A percentile compares a stretch with the other conserved stretches of the same genome.
Evolutionary conservation across 2,888 invertebrate genomes (phyloP).

Genomic region (Tanaodytes sp.): DNA sequence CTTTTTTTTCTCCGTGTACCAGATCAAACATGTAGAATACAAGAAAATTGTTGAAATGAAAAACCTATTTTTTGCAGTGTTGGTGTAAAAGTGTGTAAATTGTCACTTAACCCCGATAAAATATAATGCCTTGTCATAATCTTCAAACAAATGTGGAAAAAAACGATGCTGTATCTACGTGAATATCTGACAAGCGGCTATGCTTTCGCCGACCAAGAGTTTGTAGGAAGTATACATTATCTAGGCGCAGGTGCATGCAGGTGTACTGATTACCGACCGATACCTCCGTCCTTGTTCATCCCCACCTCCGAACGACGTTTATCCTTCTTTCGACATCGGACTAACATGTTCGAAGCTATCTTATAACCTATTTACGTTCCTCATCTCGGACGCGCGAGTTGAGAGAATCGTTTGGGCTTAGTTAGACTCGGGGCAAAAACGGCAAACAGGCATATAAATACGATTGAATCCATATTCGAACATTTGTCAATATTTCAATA

Average conservation of each 20-base stretch:
- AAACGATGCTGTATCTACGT: too few species aligned
- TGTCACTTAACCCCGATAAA: too few species aligned
- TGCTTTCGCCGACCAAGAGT: slow-evolving; percentile 35
- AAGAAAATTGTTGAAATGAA: too few species aligned
- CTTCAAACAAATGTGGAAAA: too few species aligned
- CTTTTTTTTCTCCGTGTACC: too few species aligned
- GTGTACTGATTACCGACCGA: slow-evolving; percentile 47
- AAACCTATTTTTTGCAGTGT: too few species aligned
- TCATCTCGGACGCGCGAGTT: slow-evolving; percentile 24
- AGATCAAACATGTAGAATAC: too few species aligned
- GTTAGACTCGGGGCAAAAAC: slow-evolving; percentile 5
- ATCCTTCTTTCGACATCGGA: slow-evolving; percentile 21
- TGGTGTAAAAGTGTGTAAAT: too few species aligned
- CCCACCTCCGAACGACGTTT: slow-evolving; percentile 1
- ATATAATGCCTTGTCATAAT: too few species aligned
- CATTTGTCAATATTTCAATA: slow-evolving; percentile 40
- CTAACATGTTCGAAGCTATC: slow-evolving; percentile 19
- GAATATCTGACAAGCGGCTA: slow-evolving; percentile 23
- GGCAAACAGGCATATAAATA: slow-evolving; percentile 17
- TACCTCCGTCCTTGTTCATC: slow-evolving; percentile 32
- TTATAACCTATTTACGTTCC: slow-evolving; percentile 46
- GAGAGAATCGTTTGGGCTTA: not conserved
- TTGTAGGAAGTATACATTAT: slow-evolving; percentile 41
- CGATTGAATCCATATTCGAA: slow-evolving; percentile 26
- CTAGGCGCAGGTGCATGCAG: slow-evolving; percentile 48